A percentile compares a stretch with the other conserved stretches of the same genome.
phyloP scores from a whole-genome alignment of 2,888 invertebrate species.

The Drosophila neonasuta region DNA sequence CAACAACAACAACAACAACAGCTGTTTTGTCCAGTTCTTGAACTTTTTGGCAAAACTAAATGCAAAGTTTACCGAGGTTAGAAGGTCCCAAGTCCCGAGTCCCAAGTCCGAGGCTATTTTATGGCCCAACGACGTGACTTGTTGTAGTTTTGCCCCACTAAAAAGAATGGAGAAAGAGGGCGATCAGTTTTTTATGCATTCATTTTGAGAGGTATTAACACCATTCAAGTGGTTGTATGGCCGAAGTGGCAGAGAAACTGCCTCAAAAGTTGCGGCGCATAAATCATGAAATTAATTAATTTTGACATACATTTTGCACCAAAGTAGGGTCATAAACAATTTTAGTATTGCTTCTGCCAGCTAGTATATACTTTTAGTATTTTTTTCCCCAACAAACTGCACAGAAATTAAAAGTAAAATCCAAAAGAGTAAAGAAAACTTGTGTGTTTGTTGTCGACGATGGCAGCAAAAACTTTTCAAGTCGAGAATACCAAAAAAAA shows the following conservation, averaged over 20 bases:
- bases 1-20: constrained; percentile 27
- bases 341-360: constrained; percentile 45
- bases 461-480: constrained; percentile 54
- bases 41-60: constrained; percentile 62
- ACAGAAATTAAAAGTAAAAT: constrained; percentile 72
- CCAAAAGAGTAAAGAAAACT: constrained; percentile 38
- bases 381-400: constrained; percentile 11
- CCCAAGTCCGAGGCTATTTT: constrained; percentile 53
- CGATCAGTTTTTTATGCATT: constrained; percentile 23
- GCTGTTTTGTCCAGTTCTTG: constrained; percentile 50
- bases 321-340: constrained; percentile 72
- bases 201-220: constrained; percentile 51
- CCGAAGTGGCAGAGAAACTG: constrained; percentile 9
- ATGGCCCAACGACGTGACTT: constrained; percentile 70
- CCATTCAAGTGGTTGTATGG: constrained; percentile 56
- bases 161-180: background rate
- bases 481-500: constrained; percentile 27
- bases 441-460: constrained; percentile 21
- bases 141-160: constrained; percentile 37
- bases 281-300: constrained; percentile 83
- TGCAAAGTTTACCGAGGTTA: constrained; percentile 57
- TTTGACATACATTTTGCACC: constrained; percentile 80
- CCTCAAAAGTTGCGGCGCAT: constrained; percentile 65
- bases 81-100: constrained; percentile 5
- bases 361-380: constrained; percentile 6